A percentile compares a stretch with the other conserved stretches of the same genome.
phyloP scores from a whole-genome alignment of 2,113 vertebrate species.

The Oxygymnocypris stewartii region DNA sequence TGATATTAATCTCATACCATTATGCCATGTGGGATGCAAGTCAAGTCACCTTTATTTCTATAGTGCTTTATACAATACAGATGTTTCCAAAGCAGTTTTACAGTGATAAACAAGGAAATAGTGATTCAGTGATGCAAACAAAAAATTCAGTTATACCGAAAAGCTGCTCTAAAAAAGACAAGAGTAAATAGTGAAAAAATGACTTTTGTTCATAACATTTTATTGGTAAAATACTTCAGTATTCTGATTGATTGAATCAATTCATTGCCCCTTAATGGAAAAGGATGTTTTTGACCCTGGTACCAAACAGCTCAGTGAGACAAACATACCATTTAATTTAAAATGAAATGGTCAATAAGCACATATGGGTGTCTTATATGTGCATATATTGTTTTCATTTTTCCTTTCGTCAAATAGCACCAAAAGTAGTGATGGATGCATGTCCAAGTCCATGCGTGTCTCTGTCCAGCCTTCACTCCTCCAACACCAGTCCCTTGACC shows the following conservation, averaged over 20 bases:
- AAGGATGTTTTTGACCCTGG: not conserved
- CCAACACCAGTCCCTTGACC: conserved; percentile 82
- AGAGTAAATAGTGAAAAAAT: not conserved
- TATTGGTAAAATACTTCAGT: too few species aligned
- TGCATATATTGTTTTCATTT: not conserved
- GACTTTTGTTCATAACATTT: not conserved
- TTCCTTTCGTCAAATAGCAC: conserved; percentile 70
- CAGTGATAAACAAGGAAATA: too few species aligned
- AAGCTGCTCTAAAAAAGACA: too few species aligned
- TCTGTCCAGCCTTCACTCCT: conserved; percentile 73
- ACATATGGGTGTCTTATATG: not conserved
- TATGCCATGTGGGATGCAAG: not conserved
- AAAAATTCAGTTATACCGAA: too few species aligned
- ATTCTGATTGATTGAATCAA: too few species aligned
- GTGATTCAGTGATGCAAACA: too few species aligned
- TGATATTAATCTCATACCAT: not conserved
- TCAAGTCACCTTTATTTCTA: too few species aligned
- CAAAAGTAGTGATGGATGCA: conserved; percentile 84
- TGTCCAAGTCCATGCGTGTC: conserved; percentile 75
- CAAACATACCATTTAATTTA: not conserved
- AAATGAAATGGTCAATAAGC: not conserved
- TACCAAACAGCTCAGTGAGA: not conserved
- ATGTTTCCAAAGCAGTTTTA: too few species aligned
- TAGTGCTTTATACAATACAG: too few species aligned
- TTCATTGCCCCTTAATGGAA: not conserved